These are phyloP conservation scores for Synanthedon tipuliformis DNA, from an alignment of 2,888 invertebrate species.

Conservation along the genomic window DNA sequence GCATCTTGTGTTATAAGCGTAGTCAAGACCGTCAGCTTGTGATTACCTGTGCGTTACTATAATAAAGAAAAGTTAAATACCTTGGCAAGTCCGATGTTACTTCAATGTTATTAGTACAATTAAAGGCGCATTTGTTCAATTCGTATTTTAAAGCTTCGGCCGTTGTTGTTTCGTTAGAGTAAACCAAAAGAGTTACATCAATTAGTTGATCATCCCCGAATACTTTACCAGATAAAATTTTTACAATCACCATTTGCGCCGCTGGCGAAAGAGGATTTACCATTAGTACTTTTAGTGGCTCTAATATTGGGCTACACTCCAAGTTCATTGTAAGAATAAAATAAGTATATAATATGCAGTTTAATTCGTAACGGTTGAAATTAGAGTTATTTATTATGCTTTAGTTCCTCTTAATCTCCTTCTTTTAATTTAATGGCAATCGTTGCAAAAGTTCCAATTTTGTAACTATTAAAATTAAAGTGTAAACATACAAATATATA, in stretches of 20 bases:
- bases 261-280: conserved; percentile 38
- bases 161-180: conserved; percentile 29
- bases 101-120: conserved; percentile 31
- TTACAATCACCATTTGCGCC: conserved; percentile 30
- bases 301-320: conserved; percentile 17
- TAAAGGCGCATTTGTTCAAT: conserved; percentile 34
- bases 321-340: conserved; percentile 35
- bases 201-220: conserved; percentile 39
- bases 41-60: too few relatives aligned
- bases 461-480: too few relatives aligned
- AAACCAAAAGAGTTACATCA: conserved; percentile 41
- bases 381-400: too few relatives aligned
- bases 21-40: too few relatives aligned
- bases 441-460: too few relatives aligned
- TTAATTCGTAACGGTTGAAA: too few relatives aligned
- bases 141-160: conserved; percentile 34
- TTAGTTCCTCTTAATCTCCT: too few relatives aligned
- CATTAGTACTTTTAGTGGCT: conserved; percentile 38
- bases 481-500: too few relatives aligned
- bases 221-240: conserved; percentile 39
- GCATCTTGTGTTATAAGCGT: too few relatives aligned
- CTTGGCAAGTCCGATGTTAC: conserved; percentile 43
- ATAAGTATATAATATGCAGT: too few relatives aligned
- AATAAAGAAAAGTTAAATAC: conserved; percentile 15
- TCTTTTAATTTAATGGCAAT: too few relatives aligned